These are phyloP conservation scores for Anoplophora glabripennis DNA, from an alignment of 1,140 invertebrate species.

Conservation along the genomic window DNA sequence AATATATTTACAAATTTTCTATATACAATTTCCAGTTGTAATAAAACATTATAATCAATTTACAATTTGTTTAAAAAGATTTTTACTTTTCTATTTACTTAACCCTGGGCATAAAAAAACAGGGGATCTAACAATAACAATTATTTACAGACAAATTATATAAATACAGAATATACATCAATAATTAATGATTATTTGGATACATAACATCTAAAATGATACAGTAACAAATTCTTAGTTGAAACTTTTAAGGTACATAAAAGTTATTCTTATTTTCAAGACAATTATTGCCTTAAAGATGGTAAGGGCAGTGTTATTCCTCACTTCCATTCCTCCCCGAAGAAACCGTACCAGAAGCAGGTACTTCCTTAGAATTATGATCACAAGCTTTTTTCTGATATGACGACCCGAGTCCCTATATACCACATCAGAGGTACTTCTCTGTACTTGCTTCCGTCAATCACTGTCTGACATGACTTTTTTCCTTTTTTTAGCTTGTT, in stretches of 20 bases:
- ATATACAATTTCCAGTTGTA: slow-evolving; percentile 40
- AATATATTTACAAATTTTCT: slow-evolving; percentile 47
- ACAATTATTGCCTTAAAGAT: slow-evolving; percentile 20
- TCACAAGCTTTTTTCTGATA: slow-evolving; percentile 26
- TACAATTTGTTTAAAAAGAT: slow-evolving; percentile 40
- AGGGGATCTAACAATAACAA: slow-evolving; percentile 41
- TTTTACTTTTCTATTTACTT: slow-evolving; percentile 23
- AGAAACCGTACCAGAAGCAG: background rate
- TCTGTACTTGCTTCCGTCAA: slow-evolving; percentile 55
- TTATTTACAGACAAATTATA: slow-evolving; percentile 36
- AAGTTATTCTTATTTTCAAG: slow-evolving; percentile 23
- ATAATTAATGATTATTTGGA: slow-evolving; percentile 19
- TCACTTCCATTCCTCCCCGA: background rate
- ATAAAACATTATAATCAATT: slow-evolving; percentile 43
- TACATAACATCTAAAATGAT: slow-evolving; percentile 29
- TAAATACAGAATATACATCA: slow-evolving; percentile 29
- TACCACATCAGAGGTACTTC: slow-evolving; percentile 4
- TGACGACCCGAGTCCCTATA: slow-evolving; percentile 21
- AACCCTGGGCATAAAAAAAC: slow-evolving; percentile 32
- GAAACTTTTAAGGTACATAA: slow-evolving; percentile 23
- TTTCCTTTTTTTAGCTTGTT: slow-evolving; percentile 82
- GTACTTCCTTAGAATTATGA: background rate
- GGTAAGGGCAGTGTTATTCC: slow-evolving; percentile 12
- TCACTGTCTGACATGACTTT: slow-evolving; percentile 85
- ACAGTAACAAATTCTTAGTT: slow-evolving; percentile 14